A percentile compares a stretch with the other conserved stretches of the same genome.
These are phyloP conservation scores for Schizopygopsis malacanthus DNA, from an alignment of 2,797 vertebrate species.

Conservation along the genomic window DNA sequence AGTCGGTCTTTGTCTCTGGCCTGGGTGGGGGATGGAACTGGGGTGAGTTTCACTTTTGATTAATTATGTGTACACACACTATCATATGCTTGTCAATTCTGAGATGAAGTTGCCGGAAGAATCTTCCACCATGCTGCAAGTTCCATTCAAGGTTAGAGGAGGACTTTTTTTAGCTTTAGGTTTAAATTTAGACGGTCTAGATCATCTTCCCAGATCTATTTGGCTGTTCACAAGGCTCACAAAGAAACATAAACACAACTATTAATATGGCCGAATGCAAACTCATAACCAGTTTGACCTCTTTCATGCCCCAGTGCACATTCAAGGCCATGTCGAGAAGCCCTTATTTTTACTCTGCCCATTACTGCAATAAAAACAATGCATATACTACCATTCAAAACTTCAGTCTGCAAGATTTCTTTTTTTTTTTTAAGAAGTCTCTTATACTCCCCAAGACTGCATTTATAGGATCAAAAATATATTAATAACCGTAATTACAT, in stretches of 20 bases:
- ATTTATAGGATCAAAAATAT: neutral
- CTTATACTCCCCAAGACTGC: neutral
- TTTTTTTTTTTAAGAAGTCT: neutral
- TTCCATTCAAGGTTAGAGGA: constrained; percentile 1
- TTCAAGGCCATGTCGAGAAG: neutral
- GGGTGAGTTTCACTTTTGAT: constrained; percentile 81
- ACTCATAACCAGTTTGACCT: neutral
- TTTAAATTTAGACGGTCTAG: constrained; percentile 11
- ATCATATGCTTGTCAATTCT: neutral
- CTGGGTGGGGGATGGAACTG: constrained; percentile 93
- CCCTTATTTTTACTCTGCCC: neutral
- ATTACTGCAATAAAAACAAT: neutral
- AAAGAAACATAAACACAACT: neutral
- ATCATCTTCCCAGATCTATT: constrained; percentile 6
- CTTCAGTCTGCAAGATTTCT: neutral
- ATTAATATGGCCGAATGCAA: neutral
- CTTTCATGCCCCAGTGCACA: neutral
- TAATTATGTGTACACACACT: constrained; percentile 7
- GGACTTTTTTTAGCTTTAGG: neutral
- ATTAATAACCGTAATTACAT: neutral
- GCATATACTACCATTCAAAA: neutral
- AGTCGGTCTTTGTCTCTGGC: constrained; percentile 91
- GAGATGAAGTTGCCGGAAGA: neutral
- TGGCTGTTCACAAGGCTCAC: neutral
- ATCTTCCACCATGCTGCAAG: neutral